Evolutionary conservation across 2,797 vertebrate species (phyloP), one percentile per base, ranked within the genome.

Genomic region (Thalassophryne amazonica): DNA sequence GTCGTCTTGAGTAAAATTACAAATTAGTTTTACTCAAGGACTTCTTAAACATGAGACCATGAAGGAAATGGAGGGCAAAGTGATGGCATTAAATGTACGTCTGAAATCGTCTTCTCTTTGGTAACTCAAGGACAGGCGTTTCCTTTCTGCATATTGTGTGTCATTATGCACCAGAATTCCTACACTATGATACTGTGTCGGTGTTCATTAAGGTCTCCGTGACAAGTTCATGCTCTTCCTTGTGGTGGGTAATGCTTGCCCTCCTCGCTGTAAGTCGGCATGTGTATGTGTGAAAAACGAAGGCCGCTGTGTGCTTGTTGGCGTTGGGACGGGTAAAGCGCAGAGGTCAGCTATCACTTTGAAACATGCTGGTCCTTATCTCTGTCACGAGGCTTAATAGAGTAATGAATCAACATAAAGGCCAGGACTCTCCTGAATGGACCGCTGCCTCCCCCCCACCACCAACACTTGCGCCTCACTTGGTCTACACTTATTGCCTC

Each of bases 281-380:
- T 39, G 61, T 49, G 43, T n/a, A n/a, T 47, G 27, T 42, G 51
- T 74, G 69, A 73, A 59, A 69, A 83, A 68, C 62, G 29, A 28
- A 8, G 9, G 41, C 55, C 7, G 16, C 60, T 60, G 61, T 47
- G 57, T 60, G 53, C 24, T 30, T 40, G 51, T 47, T 60, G 57
- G 48, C 15, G n/a, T 37, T 37, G 49, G 46, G 66, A 75, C 57
- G 81, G 78, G 69, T 79, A 80, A 83, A 86, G 83, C 60, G 76
- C 77, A 81, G 80, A 87, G 84, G 86, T 88, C 86, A 88, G 86
- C 85, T 76, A 83, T 88, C 85, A 87, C 81, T 85, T 84, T 88
- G 82, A 88, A 87, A 83, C 86, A 88, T 86, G 84, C 73, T 68
- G 83, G 85, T 86, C 83, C 85, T 87, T 88, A 88, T 86, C 83